phyloP scores from a whole-genome alignment of 2,797 vertebrate species.

The Poecilia picta region DNA sequence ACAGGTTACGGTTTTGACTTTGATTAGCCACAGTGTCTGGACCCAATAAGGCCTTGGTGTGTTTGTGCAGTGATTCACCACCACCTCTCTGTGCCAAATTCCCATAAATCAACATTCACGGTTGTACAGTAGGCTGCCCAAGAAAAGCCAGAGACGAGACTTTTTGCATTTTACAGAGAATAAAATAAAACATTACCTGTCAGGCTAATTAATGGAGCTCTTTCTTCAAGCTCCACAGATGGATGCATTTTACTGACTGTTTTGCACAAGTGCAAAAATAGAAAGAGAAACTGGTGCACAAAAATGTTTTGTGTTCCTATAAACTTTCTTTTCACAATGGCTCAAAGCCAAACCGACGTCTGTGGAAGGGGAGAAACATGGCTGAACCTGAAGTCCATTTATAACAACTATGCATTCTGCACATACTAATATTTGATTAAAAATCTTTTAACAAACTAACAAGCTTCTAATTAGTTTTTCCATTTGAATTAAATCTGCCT shows the following conservation, averaged over 20 bases:
- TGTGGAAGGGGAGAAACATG: not conserved
- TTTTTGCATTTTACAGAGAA: constrained; percentile 22
- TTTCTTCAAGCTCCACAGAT: not conserved
- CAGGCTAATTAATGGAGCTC: not conserved
- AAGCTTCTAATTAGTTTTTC: no score
- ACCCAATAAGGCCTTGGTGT: constrained; percentile 22
- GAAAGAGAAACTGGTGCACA: not conserved
- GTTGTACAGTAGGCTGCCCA: not conserved
- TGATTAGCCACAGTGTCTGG: constrained; percentile 33
- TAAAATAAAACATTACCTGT: not conserved
- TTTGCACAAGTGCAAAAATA: constrained; percentile 4
- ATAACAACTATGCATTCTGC: not conserved
- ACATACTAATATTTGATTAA: not conserved
- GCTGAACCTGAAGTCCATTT: not conserved
- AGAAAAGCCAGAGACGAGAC: constrained; percentile 9
- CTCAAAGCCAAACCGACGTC: not conserved
- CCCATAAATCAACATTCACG: constrained; percentile 34
- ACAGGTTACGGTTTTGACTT: constrained; percentile 26
- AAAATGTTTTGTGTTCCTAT: not conserved
- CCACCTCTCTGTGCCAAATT: constrained; percentile 8
- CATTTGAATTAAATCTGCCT: no score
- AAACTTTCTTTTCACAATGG: not conserved
- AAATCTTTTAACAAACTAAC: no score
- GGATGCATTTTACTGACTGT: constrained; percentile 14
- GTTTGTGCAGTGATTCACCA: constrained; percentile 16